Evolutionary conservation across 2,797 vertebrate genomes (phyloP).

Genomic region (Anomalospiza imberbis): DNA sequence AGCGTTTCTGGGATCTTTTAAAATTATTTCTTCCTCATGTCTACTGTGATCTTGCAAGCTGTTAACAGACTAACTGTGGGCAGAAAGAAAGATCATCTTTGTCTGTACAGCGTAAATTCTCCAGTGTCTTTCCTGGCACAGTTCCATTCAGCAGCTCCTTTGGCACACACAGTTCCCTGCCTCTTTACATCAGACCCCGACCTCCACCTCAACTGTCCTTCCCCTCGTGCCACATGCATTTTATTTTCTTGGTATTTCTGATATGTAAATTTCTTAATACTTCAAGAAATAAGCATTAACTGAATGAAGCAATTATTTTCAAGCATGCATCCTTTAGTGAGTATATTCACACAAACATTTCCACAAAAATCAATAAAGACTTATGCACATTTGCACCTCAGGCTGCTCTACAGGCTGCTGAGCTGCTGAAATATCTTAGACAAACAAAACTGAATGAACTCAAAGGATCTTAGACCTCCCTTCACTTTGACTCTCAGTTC

Average conservation of each 20-base stretch:
- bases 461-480: not conserved
- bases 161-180: not conserved
- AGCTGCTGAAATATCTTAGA: not conserved
- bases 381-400: not conserved
- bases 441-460: not conserved
- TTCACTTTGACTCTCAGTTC: not conserved
- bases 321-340: not conserved
- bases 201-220: not conserved
- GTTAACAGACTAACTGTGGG: constrained; percentile 32
- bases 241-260: not conserved
- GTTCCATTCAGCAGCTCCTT: not conserved
- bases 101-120: not conserved
- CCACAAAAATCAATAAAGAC: not conserved
- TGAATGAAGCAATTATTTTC: not conserved
- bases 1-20: not conserved
- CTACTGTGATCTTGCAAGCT: constrained; percentile 40
- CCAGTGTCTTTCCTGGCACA: not conserved
- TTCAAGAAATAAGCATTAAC: not conserved
- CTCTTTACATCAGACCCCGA: not conserved
- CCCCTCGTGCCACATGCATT: not conserved
- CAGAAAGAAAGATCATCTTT: constrained; percentile 35
- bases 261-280: not conserved
- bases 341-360: not conserved
- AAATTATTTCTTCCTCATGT: constrained; percentile 47
- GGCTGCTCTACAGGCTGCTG: not conserved